phyloP scores from a whole-genome alignment of 1,140 invertebrate genomes.

The Euwallacea fornicatus region DNA sequence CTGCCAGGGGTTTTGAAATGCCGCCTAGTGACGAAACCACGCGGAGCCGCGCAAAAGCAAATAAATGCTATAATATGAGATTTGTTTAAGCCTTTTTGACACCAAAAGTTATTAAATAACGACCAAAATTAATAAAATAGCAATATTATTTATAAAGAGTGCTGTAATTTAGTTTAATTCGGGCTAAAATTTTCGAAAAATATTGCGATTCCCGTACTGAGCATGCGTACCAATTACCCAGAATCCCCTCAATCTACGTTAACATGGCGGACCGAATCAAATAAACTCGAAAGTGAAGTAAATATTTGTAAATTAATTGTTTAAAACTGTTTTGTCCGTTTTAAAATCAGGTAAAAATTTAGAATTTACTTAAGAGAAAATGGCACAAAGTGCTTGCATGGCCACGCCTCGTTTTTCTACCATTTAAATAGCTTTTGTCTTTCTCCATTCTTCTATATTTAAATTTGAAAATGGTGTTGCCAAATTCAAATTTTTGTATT shows the following conservation, averaged over 20 bases:
- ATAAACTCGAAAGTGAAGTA: constrained; percentile 59
- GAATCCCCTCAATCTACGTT: constrained; percentile 38
- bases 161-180: no score
- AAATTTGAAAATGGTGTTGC: constrained; percentile 52
- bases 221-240: constrained; percentile 38
- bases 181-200: no score
- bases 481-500: constrained; percentile 49
- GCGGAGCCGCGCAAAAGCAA: no score
- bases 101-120: no score
- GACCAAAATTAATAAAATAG: no score
- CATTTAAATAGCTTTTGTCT: constrained; percentile 19
- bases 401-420: background rate
- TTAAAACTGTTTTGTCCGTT: constrained; percentile 12
- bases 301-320: constrained; percentile 37
- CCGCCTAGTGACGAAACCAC: no score
- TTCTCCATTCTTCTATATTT: constrained; percentile 39
- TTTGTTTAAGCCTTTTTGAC: no score
- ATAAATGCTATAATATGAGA: no score
- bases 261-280: constrained; percentile 77
- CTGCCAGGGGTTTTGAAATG: no score
- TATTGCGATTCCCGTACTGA: background rate
- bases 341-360: constrained; percentile 24
- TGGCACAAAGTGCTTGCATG: background rate
- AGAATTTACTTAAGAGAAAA: constrained; percentile 10
- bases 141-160: no score